Conservation (phyloP, 2,888 invertebrate species). For the Drosophila yooni region DNA sequence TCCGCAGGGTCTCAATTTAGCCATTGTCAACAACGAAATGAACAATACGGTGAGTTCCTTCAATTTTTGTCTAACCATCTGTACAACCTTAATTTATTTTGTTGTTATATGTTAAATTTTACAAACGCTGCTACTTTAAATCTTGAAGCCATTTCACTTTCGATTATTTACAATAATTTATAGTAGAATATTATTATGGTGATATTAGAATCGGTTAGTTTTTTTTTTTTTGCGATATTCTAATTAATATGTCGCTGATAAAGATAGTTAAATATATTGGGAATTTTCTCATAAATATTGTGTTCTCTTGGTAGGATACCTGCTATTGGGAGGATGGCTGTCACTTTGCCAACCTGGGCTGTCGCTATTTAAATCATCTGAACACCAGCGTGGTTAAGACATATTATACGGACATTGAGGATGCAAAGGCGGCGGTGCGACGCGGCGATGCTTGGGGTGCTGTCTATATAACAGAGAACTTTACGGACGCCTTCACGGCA, state of each 20-base stretch:
- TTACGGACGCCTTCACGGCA: slow-evolving; percentile 93
- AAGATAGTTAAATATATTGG: neutral
- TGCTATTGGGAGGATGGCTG: slow-evolving; percentile 87
- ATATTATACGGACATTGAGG: slow-evolving; percentile 88
- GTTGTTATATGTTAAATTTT: neutral
- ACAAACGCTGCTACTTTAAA: neutral
- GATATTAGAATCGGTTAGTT: neutral
- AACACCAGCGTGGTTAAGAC: slow-evolving; percentile 90
- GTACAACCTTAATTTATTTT: neutral
- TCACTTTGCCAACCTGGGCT: slow-evolving; percentile 90
- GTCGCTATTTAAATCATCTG: slow-evolving; percentile 91
- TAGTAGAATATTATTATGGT: neutral
- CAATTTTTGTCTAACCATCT: neutral
- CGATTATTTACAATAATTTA: neutral
- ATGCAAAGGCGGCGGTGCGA: slow-evolving; percentile 90
- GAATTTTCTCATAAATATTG: neutral
- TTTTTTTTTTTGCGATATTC: neutral
- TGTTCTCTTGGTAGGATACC: slow-evolving; percentile 61
- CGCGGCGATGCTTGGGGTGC: slow-evolving; percentile 95
- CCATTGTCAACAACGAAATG: slow-evolving; percentile 91
- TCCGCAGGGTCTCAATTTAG: slow-evolving; percentile 92
- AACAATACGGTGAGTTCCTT: slow-evolving; percentile 81
- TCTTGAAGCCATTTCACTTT: neutral
- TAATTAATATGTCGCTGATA: neutral
- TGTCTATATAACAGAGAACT: slow-evolving; percentile 94